A percentile compares a stretch with the other conserved stretches of the same genome.
Conservation (phyloP, 1,140 invertebrate species). For the Armadillidium nasatum region DNA sequence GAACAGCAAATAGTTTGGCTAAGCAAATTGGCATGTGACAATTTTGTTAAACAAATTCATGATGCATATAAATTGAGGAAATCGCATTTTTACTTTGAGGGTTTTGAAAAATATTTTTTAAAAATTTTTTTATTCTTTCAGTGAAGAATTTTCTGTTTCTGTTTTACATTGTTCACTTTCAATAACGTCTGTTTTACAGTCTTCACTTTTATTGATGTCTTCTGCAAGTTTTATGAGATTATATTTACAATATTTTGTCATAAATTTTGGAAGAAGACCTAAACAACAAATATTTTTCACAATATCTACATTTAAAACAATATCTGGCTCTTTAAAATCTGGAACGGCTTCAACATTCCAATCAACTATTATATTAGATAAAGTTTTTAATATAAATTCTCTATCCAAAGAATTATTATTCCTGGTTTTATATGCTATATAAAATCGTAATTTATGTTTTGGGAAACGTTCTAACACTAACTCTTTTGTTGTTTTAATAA, state of each 20-base stretch:
- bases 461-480: not conserved
- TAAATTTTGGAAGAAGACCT: not conserved
- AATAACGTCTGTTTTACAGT: too few species aligned
- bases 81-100: too few species aligned
- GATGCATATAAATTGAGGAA: too few species aligned
- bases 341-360: not conserved
- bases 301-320: not conserved
- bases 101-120: too few species aligned
- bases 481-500: not conserved
- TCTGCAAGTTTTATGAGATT: not conserved
- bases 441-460: not conserved
- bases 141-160: too few species aligned
- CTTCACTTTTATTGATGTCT: too few species aligned
- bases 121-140: too few species aligned
- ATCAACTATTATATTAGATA: not conserved
- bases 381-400: not conserved
- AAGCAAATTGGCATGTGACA: too few species aligned
- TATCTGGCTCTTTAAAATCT: not conserved
- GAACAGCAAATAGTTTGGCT: too few species aligned
- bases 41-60: too few species aligned
- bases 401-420: not conserved
- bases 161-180: too few species aligned
- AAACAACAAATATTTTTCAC: not conserved
- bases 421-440: not conserved
- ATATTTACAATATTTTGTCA: conserved; percentile 10